phyloP scores from a whole-genome alignment of 2,113 vertebrate species.

The Tetraodon nigroviridis region DNA sequence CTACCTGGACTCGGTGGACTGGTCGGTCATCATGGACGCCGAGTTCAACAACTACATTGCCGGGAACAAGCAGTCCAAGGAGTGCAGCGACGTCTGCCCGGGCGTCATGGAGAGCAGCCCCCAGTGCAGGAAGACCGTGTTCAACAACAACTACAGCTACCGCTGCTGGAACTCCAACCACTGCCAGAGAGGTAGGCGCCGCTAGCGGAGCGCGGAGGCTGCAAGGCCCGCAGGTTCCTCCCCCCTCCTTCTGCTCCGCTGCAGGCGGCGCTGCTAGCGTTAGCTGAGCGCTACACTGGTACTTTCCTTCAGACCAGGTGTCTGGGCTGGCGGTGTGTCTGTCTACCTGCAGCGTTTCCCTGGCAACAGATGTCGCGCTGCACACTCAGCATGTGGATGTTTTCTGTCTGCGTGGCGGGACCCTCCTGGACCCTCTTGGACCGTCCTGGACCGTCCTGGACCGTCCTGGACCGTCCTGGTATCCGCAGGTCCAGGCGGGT shows the following conservation, averaged over 20 bases:
- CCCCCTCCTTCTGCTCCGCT: too few relatives aligned
- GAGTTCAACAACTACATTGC: constrained; percentile 96
- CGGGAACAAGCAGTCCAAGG: constrained; percentile 93
- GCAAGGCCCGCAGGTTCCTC: too few relatives aligned
- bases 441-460: too few relatives aligned
- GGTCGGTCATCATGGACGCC: constrained; percentile 93
- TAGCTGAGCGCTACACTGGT: too few relatives aligned
- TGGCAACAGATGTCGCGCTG: constrained; percentile 61
- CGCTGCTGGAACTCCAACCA: constrained; percentile 95
- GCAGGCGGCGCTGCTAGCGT: too few relatives aligned
- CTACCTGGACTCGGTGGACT: constrained; percentile 96
- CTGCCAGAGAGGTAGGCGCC: constrained; percentile 95
- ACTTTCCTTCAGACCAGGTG: constrained; percentile 17
- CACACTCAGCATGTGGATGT: constrained; percentile 69
- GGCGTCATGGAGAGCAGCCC: constrained; percentile 88
- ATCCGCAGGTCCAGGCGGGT: too few relatives aligned
- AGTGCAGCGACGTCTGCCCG: constrained; percentile 93
- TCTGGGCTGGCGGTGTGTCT: constrained; percentile 50
- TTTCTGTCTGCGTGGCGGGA: constrained; percentile 62
- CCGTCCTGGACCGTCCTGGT: too few relatives aligned
- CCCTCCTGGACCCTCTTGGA: constrained; percentile 21
- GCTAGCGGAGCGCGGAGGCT: background rate
- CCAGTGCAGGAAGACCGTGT: constrained; percentile 85
- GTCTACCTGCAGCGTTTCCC: constrained; percentile 55
- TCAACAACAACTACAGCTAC: constrained; percentile 91